Evolutionary conservation across 2,888 invertebrate species (phyloP), one percentile per base, ranked within the genome.

Genomic region (Drosophila multiciliata): DNA sequence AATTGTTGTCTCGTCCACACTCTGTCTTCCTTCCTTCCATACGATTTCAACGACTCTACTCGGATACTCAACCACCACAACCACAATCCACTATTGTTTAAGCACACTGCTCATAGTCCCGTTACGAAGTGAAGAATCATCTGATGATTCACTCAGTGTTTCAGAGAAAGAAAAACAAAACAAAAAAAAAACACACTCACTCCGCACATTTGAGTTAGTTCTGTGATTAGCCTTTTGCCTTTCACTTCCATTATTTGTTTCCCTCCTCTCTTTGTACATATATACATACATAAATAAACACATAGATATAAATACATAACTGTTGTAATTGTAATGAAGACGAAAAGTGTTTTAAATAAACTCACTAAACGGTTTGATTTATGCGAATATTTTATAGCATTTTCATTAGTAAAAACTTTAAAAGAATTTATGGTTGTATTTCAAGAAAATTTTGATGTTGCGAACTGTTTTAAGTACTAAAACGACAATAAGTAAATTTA

Each of bases 321-420:
- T 50, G 53, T 79, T 84, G 82, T 78, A 77, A 81, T 90, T 88
- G 82, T 85, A 88, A 90, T 80, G 91, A 91, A 90, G 91, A 91
- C 80, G 79, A 90, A 89, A 83, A 76, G 32, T 60, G 85, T 89
- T 78, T 87, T 85, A 83, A 90, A 91, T 90, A 91, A 91, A 90
- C 57, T 71, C 83, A 69, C 68, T 52, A 74, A 68, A 75, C 67
- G 74, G 78, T 81, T 90, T 90, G 87, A 85, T 90, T 90, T 87
- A 90, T 75, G 75, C 82, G 75, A 82, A 83, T 7, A 73, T 23
- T 29, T 2, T 33, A 6, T 26, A 26, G 42, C 1, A 45, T 68
- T 57, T 79, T 52, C 20, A 26, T 17, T 12, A 17, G 15, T 3
- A 15, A 23, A 15, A 8, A 0, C 3, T 15, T 17, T 1, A 49